These are phyloP conservation scores for Phrynosoma blainvillii DNA, from an alignment of 2,113 vertebrate species.

Conservation along the genomic window DNA sequence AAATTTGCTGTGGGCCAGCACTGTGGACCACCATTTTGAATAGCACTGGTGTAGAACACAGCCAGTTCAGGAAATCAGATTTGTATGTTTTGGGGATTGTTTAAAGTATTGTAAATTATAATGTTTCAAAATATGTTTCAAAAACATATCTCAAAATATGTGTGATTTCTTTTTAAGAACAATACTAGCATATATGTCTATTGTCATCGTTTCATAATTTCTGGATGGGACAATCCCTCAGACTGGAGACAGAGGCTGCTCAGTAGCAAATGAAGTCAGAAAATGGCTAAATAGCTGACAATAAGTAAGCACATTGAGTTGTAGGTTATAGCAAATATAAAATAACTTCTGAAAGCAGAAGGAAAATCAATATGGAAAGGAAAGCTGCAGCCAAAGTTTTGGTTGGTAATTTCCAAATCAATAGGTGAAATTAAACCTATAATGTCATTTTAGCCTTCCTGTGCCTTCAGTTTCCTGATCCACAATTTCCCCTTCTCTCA, in stretches of 20 bases:
- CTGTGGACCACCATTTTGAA: too few relatives aligned
- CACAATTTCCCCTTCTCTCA: background rate
- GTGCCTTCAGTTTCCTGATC: background rate
- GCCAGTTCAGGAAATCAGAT: background rate
- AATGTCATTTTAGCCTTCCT: background rate
- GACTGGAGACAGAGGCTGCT: background rate
- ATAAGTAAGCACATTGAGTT: conserved; percentile 3
- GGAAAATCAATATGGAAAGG: conserved; percentile 7
- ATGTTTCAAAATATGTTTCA: background rate
- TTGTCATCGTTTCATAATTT: background rate
- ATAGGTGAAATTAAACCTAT: conserved; percentile 21
- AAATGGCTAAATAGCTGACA: background rate
- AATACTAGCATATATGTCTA: background rate
- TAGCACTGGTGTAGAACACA: background rate
- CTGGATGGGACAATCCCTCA: background rate
- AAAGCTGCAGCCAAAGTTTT: conserved; percentile 4
- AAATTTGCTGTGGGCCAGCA: too few relatives aligned
- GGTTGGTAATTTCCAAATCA: conserved; percentile 23
- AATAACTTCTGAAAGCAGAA: conserved; percentile 18
- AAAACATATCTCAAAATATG: too few relatives aligned
- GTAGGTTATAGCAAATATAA: background rate
- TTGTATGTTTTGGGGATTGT: background rate
- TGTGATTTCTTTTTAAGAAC: background rate
- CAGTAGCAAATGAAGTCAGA: background rate
- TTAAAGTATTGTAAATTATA: background rate